phyloP scores from a whole-genome alignment of 2,888 invertebrate species.

The Bedellia somnulentella region DNA sequence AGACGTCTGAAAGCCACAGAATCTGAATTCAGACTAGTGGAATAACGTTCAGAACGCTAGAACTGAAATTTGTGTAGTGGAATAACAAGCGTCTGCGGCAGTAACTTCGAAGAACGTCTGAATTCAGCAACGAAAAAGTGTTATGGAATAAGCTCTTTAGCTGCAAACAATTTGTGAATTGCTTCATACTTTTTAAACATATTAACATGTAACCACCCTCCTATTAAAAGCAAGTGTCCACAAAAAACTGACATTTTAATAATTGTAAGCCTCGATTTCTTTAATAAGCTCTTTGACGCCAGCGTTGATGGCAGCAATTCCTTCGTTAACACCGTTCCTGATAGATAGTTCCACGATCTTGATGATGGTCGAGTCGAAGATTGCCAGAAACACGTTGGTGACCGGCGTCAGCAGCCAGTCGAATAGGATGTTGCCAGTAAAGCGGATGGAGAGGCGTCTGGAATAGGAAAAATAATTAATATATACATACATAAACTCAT shows the following conservation, averaged over 20 bases:
- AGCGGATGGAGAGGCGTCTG: conserved; percentile 45
- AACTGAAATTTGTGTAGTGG: too few relatives aligned
- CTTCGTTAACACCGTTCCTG: conserved; percentile 22
- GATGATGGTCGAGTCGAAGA: conserved; percentile 48
- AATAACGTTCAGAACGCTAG: too few relatives aligned
- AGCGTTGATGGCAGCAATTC: conserved; percentile 31
- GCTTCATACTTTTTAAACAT: too few relatives aligned
- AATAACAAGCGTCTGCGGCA: too few relatives aligned
- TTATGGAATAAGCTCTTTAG: too few relatives aligned
- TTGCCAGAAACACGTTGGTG: conserved; percentile 30
- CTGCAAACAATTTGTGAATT: too few relatives aligned
- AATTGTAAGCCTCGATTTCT: conserved; percentile 26
- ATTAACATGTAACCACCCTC: conserved; percentile 14
- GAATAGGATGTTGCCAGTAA: conserved; percentile 44
- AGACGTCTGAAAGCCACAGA: too few relatives aligned
- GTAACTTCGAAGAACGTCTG: too few relatives aligned
- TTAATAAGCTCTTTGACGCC: conserved; percentile 22
- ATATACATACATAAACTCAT: too few relatives aligned
- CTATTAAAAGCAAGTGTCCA: conserved; percentile 6
- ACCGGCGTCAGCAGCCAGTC: conserved; percentile 56
- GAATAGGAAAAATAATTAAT: conserved; percentile 11
- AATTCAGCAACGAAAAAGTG: too few relatives aligned
- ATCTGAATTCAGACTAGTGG: too few relatives aligned
- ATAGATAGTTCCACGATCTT: conserved; percentile 37
- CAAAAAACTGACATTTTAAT: conserved; percentile 1